Conservation (phyloP, 2,797 vertebrate genomes). For the Lophius americanus region DNA sequence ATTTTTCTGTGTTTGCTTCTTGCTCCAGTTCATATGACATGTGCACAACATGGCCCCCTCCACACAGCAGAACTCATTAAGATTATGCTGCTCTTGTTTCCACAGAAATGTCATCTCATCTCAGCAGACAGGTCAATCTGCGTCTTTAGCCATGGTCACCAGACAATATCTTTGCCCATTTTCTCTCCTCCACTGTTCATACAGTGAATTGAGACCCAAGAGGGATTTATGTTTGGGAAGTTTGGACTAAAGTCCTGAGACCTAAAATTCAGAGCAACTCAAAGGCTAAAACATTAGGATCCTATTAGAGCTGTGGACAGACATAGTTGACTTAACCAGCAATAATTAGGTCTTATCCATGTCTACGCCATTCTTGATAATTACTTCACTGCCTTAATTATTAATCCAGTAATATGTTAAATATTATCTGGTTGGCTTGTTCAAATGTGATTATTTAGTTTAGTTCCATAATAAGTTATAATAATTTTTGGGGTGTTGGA, state of each 20-base stretch:
- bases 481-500: constrained; percentile 3
- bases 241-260: constrained; percentile 42
- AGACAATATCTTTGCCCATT: constrained; percentile 76
- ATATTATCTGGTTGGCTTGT: background rate
- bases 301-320: background rate
- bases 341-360: background rate
- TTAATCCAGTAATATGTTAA: background rate
- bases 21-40: constrained; percentile 42
- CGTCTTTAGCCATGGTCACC: constrained; percentile 77
- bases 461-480: background rate
- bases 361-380: background rate
- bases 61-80: constrained; percentile 86
- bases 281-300: constrained; percentile 20
- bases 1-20: constrained; percentile 50
- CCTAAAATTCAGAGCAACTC: constrained; percentile 27
- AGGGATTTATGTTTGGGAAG: constrained; percentile 59
- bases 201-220: constrained; percentile 67
- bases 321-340: background rate
- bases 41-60: constrained; percentile 75
- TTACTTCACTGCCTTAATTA: background rate
- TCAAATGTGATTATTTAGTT: background rate
- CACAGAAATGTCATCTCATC: constrained; percentile 79
- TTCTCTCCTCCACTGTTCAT: constrained; percentile 71
- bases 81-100: constrained; percentile 89
- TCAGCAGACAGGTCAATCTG: constrained; percentile 79